Evolutionary conservation across 92 coral and sea anemone species (phyloP), one percentile per base, ranked within the genome.

Genomic region (Palythoa heliodiscus): DNA sequence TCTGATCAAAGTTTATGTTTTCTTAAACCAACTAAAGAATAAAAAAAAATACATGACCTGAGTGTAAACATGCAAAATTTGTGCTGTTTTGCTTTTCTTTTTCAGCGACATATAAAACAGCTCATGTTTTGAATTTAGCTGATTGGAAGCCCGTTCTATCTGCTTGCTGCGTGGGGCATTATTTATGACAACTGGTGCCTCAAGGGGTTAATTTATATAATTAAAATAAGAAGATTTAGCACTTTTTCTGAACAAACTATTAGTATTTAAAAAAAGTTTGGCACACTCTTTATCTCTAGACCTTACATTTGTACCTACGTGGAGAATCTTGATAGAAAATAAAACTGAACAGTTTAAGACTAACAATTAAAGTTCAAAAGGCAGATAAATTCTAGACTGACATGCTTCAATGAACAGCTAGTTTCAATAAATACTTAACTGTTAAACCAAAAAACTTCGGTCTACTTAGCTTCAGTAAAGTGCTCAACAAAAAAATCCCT

Each of bases 1-100:
- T 8, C 61, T 66, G 74, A 52, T 66, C 73, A 80, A 47, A 22
- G 52, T 39, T 63, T 80, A 80, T 80, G 57, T 66, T 80, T 64
- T 64, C 43, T 29, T 13, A 53, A 63, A 40, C 23, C 38, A 66
- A 80, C 74, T 66, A 43, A 47, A 43, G 57, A 73, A 16, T 4
- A 63, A 7, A 63, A 63, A 63, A 63, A 22, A 16, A 60, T 14
- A 60, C 19, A 19, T 63, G 25, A 63, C 69, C 5, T 63, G 16
- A 10, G 20, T n/a, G 19, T 63, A 19, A 63, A 63, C 69, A 63
- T 63, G 25, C 3, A 63, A 11, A 63, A 19, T n/a, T 63, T 20
- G 23, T 43, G 69, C 22, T n/a, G 29, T 29, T 29, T 29, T 29
- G 35, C 35, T 29, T 29, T 29, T 29, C 35, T 29, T 29, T 29